Base-by-base conservation (phyloP, 2,888 invertebrate genomes). In the Timema podura region DNA sequence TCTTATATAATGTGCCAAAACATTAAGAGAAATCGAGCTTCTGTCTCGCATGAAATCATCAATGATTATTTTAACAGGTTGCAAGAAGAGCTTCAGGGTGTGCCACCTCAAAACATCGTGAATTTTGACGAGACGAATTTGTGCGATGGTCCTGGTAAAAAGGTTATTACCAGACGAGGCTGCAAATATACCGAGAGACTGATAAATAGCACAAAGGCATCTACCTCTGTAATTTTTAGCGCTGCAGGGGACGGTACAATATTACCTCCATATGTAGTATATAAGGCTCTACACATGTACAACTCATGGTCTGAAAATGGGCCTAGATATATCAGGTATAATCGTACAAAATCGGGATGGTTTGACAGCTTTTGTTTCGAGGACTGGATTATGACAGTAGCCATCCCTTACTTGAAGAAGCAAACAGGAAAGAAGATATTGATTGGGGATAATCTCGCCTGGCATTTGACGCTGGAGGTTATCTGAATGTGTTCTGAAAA, bases 121-220 rank as follows among this genome's bases (percentile, higher is more conserved):
- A 67, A 67, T 46, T 67, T 46, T 57, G 57, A 67, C 57, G 46
- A 67, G n/a, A 57, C 67, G 6, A 67, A 67, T 45, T 57, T 67
- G 47, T 13, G 45, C 6, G 67, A 67, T 46, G 47, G 6, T 16
- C 57, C 46, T 45, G 67, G 67, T n/a, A 67, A 51, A 30, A 67
- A 67, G 46, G 54, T 51, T 5, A 67, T 57, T 54, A 16, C 45
- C 15, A 51, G 54, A 15, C 30, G 57, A 46, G 67, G 57, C 11
- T 10, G n/a, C 6, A 67, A 67, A 54, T 67, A 67, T 15, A 51
- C 67, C 49, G 66, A 66, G 30, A 47, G 49, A 13, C 16, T 66
- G 48, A 57, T 67, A 44, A 67, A 67, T 15, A 49, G 45, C 15
- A 54, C 47, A 11, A 67, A 67, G 46, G 15, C 67, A 45, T 67